Conservation (phyloP, 2,888 invertebrate species). For the Nezara viridula region DNA sequence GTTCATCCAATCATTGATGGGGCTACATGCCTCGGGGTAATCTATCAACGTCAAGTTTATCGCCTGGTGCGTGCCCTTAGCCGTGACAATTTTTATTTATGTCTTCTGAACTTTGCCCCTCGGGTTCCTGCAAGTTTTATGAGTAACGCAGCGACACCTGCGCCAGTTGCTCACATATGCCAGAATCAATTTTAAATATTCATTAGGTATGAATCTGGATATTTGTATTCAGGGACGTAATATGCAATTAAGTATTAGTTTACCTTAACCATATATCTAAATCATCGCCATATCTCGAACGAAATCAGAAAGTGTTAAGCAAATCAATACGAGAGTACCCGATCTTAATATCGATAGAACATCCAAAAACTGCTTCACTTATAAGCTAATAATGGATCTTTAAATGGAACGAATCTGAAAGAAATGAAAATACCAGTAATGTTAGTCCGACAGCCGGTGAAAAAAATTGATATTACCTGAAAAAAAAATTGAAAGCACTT, state of each 20-base stretch:
- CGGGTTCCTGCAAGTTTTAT: background rate
- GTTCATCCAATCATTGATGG: constrained; percentile 33
- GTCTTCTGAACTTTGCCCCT: constrained; percentile 36
- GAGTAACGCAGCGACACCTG: constrained; percentile 5
- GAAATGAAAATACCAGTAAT: no score
- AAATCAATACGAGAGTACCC: no score
- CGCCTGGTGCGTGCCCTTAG: constrained; percentile 2
- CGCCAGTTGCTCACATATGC: background rate
- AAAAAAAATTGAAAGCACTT: no score
- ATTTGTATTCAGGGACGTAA: background rate
- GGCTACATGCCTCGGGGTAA: background rate
- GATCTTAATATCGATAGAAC: no score
- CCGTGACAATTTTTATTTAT: constrained; percentile 33
- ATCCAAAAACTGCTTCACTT: no score
- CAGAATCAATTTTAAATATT: background rate
- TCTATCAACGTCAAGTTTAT: constrained; percentile 19
- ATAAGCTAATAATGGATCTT: no score
- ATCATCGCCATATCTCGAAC: no score
- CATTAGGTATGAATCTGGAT: background rate
- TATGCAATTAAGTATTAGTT: background rate
- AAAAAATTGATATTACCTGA: no score
- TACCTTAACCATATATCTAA: no score
- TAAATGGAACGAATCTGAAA: no score
- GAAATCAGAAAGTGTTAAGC: no score
- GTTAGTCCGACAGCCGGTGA: no score